Percentiles rank a stretch among this genome's conserved stretches.
These are phyloP conservation scores for Poecilia gillii DNA, from an alignment of 2,797 vertebrate genomes.

Conservation along the genomic window DNA sequence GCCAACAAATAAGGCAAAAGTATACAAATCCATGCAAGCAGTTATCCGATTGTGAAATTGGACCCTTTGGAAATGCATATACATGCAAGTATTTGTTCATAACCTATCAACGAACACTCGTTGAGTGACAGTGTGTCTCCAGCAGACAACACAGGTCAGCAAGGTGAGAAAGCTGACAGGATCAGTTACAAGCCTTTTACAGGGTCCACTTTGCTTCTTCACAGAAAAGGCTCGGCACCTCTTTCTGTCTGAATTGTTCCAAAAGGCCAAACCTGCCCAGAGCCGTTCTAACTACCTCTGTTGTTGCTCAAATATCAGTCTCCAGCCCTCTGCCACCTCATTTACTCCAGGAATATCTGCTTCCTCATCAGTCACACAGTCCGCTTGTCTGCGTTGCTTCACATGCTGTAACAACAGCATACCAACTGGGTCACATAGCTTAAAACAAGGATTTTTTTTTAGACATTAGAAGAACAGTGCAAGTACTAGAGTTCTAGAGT, in stretches of 20 bases:
- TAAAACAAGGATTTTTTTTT: slow-evolving; percentile 49
- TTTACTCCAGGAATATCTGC: slow-evolving; percentile 47
- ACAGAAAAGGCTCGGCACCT: slow-evolving; percentile 26
- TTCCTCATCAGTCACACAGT: slow-evolving; percentile 49
- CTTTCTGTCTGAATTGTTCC: slow-evolving; percentile 34
- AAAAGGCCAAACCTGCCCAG: slow-evolving; percentile 43
- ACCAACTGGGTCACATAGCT: slow-evolving; percentile 42
- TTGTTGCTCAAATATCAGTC: slow-evolving; percentile 41
- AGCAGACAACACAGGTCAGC: slow-evolving; percentile 78
- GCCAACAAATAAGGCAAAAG: slow-evolving; percentile 77
- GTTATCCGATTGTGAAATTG: slow-evolving; percentile 81
- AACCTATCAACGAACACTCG: slow-evolving; percentile 78
- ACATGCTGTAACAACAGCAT: slow-evolving; percentile 44
- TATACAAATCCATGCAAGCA: slow-evolving; percentile 75
- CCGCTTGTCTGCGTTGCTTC: slow-evolving; percentile 51
- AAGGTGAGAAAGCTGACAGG: slow-evolving; percentile 60
- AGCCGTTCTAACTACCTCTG: slow-evolving; percentile 30
- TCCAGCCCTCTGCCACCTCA: slow-evolving; percentile 57
- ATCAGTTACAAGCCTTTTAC: slow-evolving; percentile 56
- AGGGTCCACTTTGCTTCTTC: slow-evolving; percentile 49
- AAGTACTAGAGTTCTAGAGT: background rate
- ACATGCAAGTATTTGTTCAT: slow-evolving; percentile 79
- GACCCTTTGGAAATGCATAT: slow-evolving; percentile 78
- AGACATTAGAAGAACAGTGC: slow-evolving; percentile 26
- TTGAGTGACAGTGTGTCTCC: slow-evolving; percentile 78